Percentiles rank a stretch among this genome's conserved stretches.
phyloP scores from a whole-genome alignment of 2,888 invertebrate species.

The Rhyacophila evoluta region DNA sequence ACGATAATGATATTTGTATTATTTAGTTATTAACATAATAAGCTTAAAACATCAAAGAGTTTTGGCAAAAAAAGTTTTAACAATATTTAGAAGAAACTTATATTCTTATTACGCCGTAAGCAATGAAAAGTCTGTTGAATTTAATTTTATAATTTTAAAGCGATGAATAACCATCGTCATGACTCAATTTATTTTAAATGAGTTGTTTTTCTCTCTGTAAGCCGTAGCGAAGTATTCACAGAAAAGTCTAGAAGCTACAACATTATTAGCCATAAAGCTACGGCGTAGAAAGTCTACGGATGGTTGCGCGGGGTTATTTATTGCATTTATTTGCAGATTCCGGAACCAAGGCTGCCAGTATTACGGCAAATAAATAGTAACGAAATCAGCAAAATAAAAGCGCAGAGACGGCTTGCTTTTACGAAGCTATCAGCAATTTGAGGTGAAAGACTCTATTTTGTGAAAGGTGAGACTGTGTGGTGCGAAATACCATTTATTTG shows the following conservation, averaged over 20 bases:
- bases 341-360: slow-evolving; percentile 17
- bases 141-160: not conserved
- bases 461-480: not conserved
- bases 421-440: slow-evolving; percentile 21
- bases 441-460: not conserved
- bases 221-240: not conserved
- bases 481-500: slow-evolving; percentile 12
- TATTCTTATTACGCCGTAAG: too few species aligned
- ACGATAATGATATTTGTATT: too few species aligned
- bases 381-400: slow-evolving; percentile 30
- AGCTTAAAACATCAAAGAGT: too few species aligned
- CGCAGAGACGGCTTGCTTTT: slow-evolving; percentile 22
- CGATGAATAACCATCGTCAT: not conserved
- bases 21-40: too few species aligned
- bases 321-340: slow-evolving; percentile 50
- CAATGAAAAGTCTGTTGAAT: too few species aligned
- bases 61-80: too few species aligned
- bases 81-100: too few species aligned
- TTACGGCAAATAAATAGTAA: slow-evolving; percentile 33
- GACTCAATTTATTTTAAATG: not conserved
- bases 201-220: slow-evolving; percentile 12
- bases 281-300: slow-evolving; percentile 34
- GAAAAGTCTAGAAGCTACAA: slow-evolving; percentile 28
- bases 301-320: slow-evolving; percentile 42
- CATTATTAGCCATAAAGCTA: slow-evolving; percentile 43